These are phyloP conservation scores for Nomia melanderi DNA, from an alignment of 1,140 invertebrate species.

Conservation along the genomic window DNA sequence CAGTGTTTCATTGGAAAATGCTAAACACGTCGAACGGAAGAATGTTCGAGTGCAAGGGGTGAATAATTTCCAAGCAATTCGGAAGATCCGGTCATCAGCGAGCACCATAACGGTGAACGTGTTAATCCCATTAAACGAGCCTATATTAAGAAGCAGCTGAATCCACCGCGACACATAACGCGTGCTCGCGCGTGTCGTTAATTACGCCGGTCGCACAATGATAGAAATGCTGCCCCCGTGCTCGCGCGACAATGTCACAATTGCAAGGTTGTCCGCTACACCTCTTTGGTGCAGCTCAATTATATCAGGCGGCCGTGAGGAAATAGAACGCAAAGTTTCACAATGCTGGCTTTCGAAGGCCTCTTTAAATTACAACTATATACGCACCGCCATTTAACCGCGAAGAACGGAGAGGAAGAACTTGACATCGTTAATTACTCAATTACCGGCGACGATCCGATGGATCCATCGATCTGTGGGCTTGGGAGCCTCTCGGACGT, in stretches of 20 bases:
- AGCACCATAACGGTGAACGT: no score
- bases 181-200: conserved; percentile 16
- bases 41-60: no score
- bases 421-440: conserved; percentile 40
- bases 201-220: conserved; percentile 9
- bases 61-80: no score
- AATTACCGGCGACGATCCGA: conserved; percentile 11
- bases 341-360: conserved; percentile 56
- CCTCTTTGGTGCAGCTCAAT: conserved; percentile 52
- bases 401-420: conserved; percentile 13
- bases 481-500: not conserved
- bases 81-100: no score
- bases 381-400: conserved; percentile 19
- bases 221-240: conserved; percentile 23
- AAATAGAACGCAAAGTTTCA: conserved; percentile 63
- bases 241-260: conserved; percentile 45
- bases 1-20: no score
- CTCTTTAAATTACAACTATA: conserved; percentile 54
- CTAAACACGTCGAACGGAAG: no score
- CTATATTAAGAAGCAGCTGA: not conserved
- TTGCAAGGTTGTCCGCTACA: conserved; percentile 42
- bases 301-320: conserved; percentile 62
- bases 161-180: not conserved
- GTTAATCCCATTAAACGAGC: not conserved
- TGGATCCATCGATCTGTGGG: conserved; percentile 5